These are phyloP conservation scores for Prochilodus magdalenae DNA, from an alignment of 2,113 vertebrate species.

Conservation along the genomic window DNA sequence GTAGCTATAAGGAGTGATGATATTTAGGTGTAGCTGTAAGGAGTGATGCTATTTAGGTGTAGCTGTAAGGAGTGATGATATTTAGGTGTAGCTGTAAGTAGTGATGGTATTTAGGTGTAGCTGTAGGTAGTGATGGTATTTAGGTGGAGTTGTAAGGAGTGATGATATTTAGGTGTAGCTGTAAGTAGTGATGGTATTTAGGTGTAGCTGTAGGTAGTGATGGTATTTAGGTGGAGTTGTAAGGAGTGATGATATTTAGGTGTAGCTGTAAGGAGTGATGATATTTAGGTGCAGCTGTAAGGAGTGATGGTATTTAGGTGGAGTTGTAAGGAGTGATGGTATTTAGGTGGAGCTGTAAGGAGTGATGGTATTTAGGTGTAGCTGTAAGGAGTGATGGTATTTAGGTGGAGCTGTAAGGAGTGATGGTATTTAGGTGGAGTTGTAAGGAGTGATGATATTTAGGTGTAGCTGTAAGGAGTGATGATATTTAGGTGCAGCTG, in stretches of 20 bases:
- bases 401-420: too few relatives aligned
- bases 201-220: too few relatives aligned
- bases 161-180: not conserved
- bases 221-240: too few relatives aligned
- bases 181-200: not conserved
- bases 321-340: too few relatives aligned
- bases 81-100: not conserved
- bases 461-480: not conserved
- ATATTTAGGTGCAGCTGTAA: not conserved
- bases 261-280: too few relatives aligned
- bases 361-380: not conserved
- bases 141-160: too few relatives aligned
- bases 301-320: not conserved
- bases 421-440: too few relatives aligned
- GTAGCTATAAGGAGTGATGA: not conserved
- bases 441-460: not conserved
- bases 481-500: not conserved
- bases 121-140: too few relatives aligned
- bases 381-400: not conserved
- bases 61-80: not conserved
- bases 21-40: not conserved
- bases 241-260: too few relatives aligned
- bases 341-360: too few relatives aligned
- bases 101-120: not conserved
- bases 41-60: not conserved